Evolutionary conservation across 2,797 vertebrate species (phyloP).

Genomic region (Euthynnus affinis): DNA sequence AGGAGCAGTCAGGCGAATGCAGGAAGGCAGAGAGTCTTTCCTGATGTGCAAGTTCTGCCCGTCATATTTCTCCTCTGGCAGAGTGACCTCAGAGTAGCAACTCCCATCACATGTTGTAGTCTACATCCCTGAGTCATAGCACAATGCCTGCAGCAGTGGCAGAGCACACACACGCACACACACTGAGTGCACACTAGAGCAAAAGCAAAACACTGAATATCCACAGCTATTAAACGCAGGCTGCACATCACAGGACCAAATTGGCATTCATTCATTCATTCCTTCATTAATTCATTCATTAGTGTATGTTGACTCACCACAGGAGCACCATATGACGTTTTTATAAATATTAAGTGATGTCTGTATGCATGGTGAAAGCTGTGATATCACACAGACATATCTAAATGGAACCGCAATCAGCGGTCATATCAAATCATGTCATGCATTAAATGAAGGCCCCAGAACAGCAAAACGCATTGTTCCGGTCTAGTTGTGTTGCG

Average conservation of each 20-base stretch:
- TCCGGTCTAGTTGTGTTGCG: constrained; percentile 81
- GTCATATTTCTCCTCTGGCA: constrained; percentile 61
- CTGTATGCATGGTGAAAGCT: background rate
- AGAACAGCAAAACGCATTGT: constrained; percentile 80
- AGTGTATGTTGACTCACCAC: background rate
- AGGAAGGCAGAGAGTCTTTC: constrained; percentile 75
- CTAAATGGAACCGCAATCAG: constrained; percentile 40
- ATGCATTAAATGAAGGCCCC: constrained; percentile 76
- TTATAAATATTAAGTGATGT: constrained; percentile 6
- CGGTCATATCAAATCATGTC: constrained; percentile 66
- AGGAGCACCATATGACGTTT: constrained; percentile 16
- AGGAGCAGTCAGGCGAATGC: constrained; percentile 64
- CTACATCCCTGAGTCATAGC: constrained; percentile 86
- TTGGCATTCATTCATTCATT: background rate
- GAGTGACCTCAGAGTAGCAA: constrained; percentile 68
- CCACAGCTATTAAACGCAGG: constrained; percentile 2
- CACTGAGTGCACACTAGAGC: background rate
- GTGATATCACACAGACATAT: constrained; percentile 26
- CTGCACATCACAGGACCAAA: constrained; percentile 25
- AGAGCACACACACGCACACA: constrained; percentile 14
- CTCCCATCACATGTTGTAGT: constrained; percentile 79
- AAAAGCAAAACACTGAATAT: constrained; percentile 33
- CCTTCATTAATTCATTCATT: background rate
- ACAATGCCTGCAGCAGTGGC: constrained; percentile 71
- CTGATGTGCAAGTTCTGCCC: constrained; percentile 79